phyloP scores from a whole-genome alignment of 2,888 invertebrate species.

The Ichneumoninae sp. region DNA sequence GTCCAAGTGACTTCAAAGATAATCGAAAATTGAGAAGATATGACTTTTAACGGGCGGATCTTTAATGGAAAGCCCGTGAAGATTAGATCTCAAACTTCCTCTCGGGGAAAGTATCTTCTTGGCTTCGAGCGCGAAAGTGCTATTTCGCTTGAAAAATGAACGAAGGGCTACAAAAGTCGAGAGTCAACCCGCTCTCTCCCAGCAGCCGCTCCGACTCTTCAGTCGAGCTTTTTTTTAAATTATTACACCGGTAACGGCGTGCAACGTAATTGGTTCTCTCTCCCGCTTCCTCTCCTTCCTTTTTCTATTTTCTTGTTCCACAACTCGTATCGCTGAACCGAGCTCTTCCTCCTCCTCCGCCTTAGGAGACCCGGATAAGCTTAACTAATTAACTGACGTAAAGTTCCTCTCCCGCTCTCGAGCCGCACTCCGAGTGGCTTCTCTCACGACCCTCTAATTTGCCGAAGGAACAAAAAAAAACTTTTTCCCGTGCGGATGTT shows the following conservation, averaged over 20 bases:
- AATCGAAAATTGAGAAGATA: not conserved
- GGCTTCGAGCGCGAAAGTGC: conserved; percentile 10
- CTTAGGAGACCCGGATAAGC: conserved; percentile 48
- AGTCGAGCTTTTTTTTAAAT: conserved; percentile 55
- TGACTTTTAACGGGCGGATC: not conserved
- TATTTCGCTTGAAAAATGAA: conserved; percentile 32
- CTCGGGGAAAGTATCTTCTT: not conserved
- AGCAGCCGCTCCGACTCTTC: conserved; percentile 2
- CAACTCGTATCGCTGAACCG: not conserved
- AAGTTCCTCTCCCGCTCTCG: conserved; percentile 19
- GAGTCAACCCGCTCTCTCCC: conserved; percentile 9
- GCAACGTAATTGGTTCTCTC: conserved; percentile 53
- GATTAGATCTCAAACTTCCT: not conserved
- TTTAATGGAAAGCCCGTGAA: not conserved
- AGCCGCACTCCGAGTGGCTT: conserved; percentile 11
- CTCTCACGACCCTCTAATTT: conserved; percentile 45
- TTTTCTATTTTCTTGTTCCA: conserved; percentile 31
- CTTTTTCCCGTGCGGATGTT: conserved; percentile 35
- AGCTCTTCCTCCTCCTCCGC: conserved; percentile 35
- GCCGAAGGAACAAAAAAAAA: conserved; percentile 54
- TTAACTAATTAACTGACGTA: conserved; percentile 59
- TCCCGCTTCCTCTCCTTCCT: not conserved
- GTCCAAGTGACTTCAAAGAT: not conserved
- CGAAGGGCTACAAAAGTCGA: conserved; percentile 20
- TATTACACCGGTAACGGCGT: conserved; percentile 58